Percentiles rank a stretch among this genome's conserved stretches.
phyloP scores from a whole-genome alignment of 1,140 invertebrate species.

The Drosophila kepulauana region DNA sequence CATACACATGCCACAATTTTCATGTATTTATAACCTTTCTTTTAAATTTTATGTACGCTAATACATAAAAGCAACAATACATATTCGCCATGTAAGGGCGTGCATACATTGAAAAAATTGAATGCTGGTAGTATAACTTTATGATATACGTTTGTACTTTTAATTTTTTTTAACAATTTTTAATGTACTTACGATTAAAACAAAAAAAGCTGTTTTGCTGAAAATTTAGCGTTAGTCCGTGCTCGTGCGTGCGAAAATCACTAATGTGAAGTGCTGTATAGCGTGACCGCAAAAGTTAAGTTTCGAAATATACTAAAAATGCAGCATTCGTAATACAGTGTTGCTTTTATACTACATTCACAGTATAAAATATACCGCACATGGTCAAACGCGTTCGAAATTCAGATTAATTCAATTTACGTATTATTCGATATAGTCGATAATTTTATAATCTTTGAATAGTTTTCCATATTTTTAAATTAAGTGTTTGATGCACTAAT shows the following conservation, averaged over 20 bases:
- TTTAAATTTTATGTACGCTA: conserved; percentile 21
- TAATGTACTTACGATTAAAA: conserved; percentile 76
- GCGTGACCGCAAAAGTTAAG: neutral
- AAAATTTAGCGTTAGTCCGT: conserved; percentile 58
- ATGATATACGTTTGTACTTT: neutral
- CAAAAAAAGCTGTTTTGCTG: conserved; percentile 83
- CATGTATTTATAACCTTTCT: conserved; percentile 39
- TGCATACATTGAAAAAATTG: neutral
- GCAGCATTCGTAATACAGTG: too few species aligned
- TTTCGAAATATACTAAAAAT: neutral
- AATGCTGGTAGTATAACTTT: neutral
- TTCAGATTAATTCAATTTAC: too few species aligned
- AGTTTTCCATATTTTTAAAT: too few species aligned
- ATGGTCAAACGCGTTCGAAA: too few species aligned
- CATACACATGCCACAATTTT: neutral
- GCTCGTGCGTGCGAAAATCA: conserved; percentile 34
- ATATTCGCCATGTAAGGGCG: neutral
- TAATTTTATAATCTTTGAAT: too few species aligned
- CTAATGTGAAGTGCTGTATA: conserved; percentile 31
- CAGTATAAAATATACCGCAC: too few species aligned
- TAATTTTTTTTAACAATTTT: neutral
- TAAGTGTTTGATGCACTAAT: too few species aligned
- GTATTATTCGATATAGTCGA: too few species aligned
- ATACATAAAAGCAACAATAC: neutral
- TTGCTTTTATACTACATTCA: neutral